Evolutionary conservation across 2,888 invertebrate species (phyloP), one percentile per base, ranked within the genome.

Genomic region (Caenorhabditis sulstoni): DNA sequence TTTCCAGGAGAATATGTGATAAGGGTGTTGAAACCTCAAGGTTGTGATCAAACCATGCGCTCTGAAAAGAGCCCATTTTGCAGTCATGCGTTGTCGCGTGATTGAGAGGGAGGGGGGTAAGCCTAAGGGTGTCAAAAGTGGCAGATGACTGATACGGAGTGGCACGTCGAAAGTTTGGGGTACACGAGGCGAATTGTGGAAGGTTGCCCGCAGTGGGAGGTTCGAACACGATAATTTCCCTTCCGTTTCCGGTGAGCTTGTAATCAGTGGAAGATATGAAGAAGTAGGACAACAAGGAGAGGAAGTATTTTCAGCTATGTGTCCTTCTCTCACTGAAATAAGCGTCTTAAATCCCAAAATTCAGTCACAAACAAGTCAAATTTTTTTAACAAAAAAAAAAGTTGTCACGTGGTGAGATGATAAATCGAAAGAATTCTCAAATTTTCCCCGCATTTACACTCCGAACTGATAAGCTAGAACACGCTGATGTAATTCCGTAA

Each of bases 401-500:
- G 3, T n/a, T 47, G 47, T 47, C 47, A 47, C 47, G 47, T 47
- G 47, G 47, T 47, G 18, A 8, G 47, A 47, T 47, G 47, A 47
- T 47, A 47, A 47, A n/a, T 47, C 47, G 44, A 44, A 44, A 62
- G 29, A 29, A 29, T 29, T 29, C 29, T 29, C 29, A 7, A 29
- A n/a, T n/a, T 29, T 29, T 29, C 29, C 29, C 29, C 29, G 29
- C 29, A 29, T 29, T 29, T 3, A 29, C 29, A 29, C 29, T 29
- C 29, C 29, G 29, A 29, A 29, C 37, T 50, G 29, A 37, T 29
- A 29, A 29, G 29, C 29, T 29, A 29, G 29, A 52, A 52, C 50
- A 52, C 39, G 39, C 50, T 64, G 62, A 64, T 64, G 62, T 23
- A 61, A 61, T 29, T 3, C 29, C 29, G 29, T 29, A 29, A 29